A percentile compares a stretch with the other conserved stretches of the same genome.
Evolutionary conservation across 2,888 invertebrate species (phyloP).

Genomic region (Eudasyphora cyanicolor): DNA sequence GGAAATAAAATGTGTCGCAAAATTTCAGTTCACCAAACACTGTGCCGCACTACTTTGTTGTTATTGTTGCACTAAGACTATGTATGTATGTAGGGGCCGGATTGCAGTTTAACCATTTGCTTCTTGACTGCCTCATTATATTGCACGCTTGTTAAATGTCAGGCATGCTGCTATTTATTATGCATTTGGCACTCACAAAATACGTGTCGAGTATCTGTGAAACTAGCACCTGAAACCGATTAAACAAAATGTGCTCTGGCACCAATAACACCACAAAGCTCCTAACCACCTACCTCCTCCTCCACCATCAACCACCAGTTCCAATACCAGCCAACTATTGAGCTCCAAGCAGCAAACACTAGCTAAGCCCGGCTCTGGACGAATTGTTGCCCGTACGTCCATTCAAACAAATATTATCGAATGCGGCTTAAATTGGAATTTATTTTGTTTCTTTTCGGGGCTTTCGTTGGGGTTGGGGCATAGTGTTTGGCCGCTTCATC

Average conservation of each 20-base stretch:
- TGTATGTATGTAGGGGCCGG: neutral
- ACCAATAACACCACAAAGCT: constrained; percentile 50
- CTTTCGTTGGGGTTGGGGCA: neutral
- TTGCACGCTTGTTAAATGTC: constrained; percentile 68
- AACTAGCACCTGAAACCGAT: constrained; percentile 67
- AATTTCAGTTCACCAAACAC: constrained; percentile 24
- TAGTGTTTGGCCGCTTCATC: neutral
- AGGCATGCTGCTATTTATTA: constrained; percentile 68
- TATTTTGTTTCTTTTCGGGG: constrained; percentile 50
- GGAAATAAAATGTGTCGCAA: too few species aligned
- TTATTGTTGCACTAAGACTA: neutral
- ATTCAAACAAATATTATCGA: constrained; percentile 39
- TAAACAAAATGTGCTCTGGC: constrained; percentile 64
- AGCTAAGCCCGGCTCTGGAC: neutral
- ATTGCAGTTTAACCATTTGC: constrained; percentile 29
- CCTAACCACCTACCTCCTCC: neutral
- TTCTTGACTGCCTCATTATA: constrained; percentile 57
- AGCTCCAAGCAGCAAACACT: neutral
- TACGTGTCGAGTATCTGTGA: constrained; percentile 67
- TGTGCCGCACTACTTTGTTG: constrained; percentile 26
- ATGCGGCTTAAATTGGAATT: constrained; percentile 48
- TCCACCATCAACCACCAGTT: neutral
- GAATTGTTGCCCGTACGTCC: neutral
- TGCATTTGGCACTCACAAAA: constrained; percentile 66
- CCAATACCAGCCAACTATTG: neutral